Evolutionary conservation across 2,113 vertebrate species (phyloP).

Genomic region (Corythornis madagascariensis): DNA sequence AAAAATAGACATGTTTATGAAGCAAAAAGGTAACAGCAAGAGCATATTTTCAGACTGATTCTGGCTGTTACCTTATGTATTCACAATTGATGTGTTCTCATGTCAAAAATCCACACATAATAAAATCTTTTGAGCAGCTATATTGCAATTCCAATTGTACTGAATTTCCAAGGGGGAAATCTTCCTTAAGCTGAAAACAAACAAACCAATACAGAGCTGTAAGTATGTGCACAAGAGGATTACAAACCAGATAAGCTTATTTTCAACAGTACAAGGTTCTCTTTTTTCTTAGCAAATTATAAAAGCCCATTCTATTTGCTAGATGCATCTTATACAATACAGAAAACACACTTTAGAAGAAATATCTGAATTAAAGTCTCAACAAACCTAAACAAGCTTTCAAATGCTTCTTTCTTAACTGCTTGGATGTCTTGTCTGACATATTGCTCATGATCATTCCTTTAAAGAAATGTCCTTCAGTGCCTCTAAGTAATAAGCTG

Average conservation of each 20-base stretch:
- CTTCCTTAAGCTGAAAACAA: neutral
- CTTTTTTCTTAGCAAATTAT: neutral
- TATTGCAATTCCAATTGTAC: neutral
- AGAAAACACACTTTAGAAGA: constrained; percentile 8
- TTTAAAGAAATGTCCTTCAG: constrained; percentile 21
- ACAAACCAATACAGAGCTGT: neutral
- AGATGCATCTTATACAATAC: neutral
- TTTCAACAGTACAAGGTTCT: neutral
- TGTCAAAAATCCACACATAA: neutral
- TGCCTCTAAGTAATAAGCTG: constrained; percentile 12
- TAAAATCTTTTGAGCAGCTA: neutral
- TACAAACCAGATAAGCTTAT: neutral
- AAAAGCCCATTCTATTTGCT: neutral
- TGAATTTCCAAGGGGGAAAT: neutral
- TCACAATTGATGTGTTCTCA: neutral
- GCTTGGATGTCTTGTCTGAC: neutral
- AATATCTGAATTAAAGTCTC: neutral
- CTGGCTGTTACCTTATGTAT: neutral
- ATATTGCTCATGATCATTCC: neutral
- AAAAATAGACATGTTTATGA: neutral
- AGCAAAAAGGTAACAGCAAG: neutral
- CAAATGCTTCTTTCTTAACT: constrained; percentile 2
- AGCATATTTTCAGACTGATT: neutral
- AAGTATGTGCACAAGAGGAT: neutral
- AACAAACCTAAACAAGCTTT: neutral